A percentile compares a stretch with the other conserved stretches of the same genome.
Evolutionary conservation across 1,140 invertebrate species (phyloP).

Genomic region (Mya arenaria): DNA sequence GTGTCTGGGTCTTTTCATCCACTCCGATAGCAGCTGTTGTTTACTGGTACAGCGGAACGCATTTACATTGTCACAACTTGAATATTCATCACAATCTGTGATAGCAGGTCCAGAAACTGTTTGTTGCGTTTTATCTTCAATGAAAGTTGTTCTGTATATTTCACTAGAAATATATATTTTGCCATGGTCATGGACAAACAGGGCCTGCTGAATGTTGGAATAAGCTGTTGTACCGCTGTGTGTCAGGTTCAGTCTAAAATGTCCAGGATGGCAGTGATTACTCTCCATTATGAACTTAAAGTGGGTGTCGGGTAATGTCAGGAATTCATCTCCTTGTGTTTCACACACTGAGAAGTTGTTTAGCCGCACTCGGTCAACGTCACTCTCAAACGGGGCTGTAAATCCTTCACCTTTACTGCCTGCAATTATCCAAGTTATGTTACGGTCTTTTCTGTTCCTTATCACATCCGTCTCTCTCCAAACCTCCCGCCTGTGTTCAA

Average conservation of each 20-base stretch:
- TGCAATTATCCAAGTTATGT: not conserved
- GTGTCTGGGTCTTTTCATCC: not conserved
- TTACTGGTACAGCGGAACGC: not conserved
- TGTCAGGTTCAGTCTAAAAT: not conserved
- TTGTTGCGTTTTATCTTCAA: not conserved
- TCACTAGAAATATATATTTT: not conserved
- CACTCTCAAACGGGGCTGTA: slow-evolving; percentile 33
- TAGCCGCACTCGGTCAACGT: slow-evolving; percentile 6
- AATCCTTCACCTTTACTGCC: slow-evolving; percentile 38
- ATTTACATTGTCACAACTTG: slow-evolving; percentile 23
- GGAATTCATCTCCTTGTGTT: too few species aligned
- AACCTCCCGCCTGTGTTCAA: not conserved
- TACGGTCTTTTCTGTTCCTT: not conserved
- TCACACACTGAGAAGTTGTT: not conserved
- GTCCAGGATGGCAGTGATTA: not conserved
- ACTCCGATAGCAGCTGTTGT: not conserved
- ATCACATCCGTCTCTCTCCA: not conserved
- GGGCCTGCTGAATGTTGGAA: too few species aligned
- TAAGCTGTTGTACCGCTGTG: too few species aligned
- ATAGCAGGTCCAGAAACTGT: not conserved
- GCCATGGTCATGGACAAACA: not conserved
- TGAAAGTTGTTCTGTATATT: not conserved
- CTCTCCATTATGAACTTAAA: not conserved
- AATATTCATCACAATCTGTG: not conserved
- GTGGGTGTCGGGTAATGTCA: too few species aligned